Evolutionary conservation across 1,140 invertebrate genomes (phyloP), one percentile per base, ranked within the genome.

Genomic region (Hesperophylax magnus): DNA sequence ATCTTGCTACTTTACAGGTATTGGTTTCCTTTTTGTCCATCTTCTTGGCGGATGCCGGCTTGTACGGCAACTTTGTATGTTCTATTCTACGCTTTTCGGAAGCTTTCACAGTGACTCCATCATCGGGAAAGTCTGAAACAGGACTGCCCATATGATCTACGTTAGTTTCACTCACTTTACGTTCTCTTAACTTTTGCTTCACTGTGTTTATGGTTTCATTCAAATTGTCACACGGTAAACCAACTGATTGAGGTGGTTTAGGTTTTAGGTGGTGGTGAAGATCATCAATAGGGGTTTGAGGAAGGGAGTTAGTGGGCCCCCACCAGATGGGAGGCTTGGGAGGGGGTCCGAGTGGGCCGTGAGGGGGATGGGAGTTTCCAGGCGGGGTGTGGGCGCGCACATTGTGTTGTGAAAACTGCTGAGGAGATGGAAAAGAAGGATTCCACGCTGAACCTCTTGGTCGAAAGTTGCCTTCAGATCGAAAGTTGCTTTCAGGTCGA

Each of bases 31-130:
- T 81, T 60, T 75, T 79, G n/a, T 79, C 78, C 8, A 22, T 15
- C 27, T 82, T 81, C 22, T 82, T 84, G 3, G 27, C 6, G 18
- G 54, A 18, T 14, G 53, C 18, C 4, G 27, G 18, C 71, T 84
- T 84, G 5, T 56, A 56, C 3, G 80, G 75, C 58, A 80, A 39
- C 80, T 80, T 84, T 17, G 47, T 58, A 58, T 84, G 83, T 54
- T 84, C 83, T 20, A 82, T 84, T 34, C 83, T 54, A 31, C 80
- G 76, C 61, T 76, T 84, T 65, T 82, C 80, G 9, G 78, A 72
- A 24, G 72, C 78, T 71, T 84, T 65, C 47, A 31, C 34, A n/a
- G 56, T n/a, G 15, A 54, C 5, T 31, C 34, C 61, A 8, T 80
- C 75, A 15, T 54, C 39, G 3, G 47, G 24, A 65, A 56, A 60